Evolutionary conservation across 2,888 invertebrate species (phyloP).

Genomic region (Cerastis rubricosa): DNA sequence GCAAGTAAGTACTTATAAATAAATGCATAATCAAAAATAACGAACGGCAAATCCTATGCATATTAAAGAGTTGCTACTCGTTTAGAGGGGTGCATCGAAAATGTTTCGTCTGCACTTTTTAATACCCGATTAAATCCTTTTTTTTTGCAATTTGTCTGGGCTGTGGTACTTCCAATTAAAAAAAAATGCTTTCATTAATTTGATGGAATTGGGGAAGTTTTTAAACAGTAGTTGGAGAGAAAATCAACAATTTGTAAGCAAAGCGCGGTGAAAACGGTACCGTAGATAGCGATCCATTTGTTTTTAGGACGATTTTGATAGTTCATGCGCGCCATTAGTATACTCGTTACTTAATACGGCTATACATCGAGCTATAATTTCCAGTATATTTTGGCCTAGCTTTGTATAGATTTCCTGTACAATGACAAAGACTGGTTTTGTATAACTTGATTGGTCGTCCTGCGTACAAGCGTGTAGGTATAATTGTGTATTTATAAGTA

Average conservation of each 20-base stretch:
- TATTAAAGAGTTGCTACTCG: constrained; percentile 48
- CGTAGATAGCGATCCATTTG: not conserved
- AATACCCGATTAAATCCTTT: constrained; percentile 37
- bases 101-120: constrained; percentile 48
- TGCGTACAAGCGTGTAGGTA: not conserved
- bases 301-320: not conserved
- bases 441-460: too few species aligned
- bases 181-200: constrained; percentile 23
- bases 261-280: not conserved
- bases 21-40: constrained; percentile 55
- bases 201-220: constrained; percentile 13
- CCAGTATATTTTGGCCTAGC: too few species aligned
- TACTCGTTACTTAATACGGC: not conserved
- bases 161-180: constrained; percentile 31
- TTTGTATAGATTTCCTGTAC: too few species aligned
- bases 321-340: not conserved
- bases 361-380: too few species aligned
- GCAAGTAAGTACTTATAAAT: constrained; percentile 32
- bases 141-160: constrained; percentile 28
- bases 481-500: too few species aligned
- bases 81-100: constrained; percentile 55
- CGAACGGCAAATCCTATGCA: constrained; percentile 49
- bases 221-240: not conserved
- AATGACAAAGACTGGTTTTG: too few species aligned
- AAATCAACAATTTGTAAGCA: not conserved